Base-by-base conservation (phyloP, 2,113 vertebrate genomes). In the Dipodomys spectabilis region DNA sequence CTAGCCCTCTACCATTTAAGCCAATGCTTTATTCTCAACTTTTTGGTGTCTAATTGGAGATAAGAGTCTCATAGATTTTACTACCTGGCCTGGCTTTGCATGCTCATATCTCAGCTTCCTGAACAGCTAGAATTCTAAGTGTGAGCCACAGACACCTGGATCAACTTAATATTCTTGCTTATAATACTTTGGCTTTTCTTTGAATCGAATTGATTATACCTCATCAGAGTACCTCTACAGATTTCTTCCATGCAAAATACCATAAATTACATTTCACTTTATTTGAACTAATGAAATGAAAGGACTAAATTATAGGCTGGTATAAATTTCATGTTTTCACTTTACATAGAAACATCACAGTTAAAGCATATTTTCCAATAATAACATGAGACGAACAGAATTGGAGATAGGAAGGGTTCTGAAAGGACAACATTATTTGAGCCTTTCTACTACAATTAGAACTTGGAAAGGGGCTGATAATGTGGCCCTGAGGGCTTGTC, bases 281-380 rank as follows among this genome's bases (percentile, higher is more conserved):
- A 74, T 82, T 80, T 73, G 49, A 44, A 1, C 62, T 88, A 68
- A 88, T 85, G 64, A 80, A 88, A 86, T 88, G 35, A 85, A 95
- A 57, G 10, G 57, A 85, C 69, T 91, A 85, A 94, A 84, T 86
- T 90, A 90, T 72, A 88, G 94, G 72, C 62, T 94, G 82, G 78
- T n/a, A 68, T 84, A 86, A 88, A 83, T 85, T 73, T 75, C 44
- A 39, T 39, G 8, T 88, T 62, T 77, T 84, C 93, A 74, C n/a
- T 96, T 93, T 95, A 77, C 72, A 88, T 87, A 82, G 9, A 44
- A 95, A 79, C 12, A 65, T 80, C 83, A 72, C 19, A 85, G 20
- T 62, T 85, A 62, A 89, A 82, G n/a, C 64, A 13, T 8, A 86
- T 93, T 93, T 84, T 28, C 30, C 68, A 90, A 20, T 69, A 78